Evolutionary conservation across 2,113 vertebrate species (phyloP), one percentile per base, ranked within the genome.

Genomic region (Gila orcuttii): DNA sequence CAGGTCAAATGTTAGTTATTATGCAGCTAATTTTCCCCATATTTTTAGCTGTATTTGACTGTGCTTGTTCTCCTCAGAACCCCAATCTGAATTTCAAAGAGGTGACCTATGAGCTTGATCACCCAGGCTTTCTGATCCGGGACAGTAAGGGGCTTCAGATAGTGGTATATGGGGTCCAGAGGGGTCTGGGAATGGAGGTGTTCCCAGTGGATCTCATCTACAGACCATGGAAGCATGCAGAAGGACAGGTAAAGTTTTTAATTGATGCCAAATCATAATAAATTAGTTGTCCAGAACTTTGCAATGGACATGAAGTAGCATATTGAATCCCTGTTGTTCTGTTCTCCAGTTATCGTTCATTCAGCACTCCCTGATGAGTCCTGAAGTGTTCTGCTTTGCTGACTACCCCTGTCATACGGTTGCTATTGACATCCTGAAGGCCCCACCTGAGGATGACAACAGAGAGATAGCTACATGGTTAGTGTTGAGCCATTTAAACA

Each of bases 401-500:
- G 97, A 99, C 91, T 99, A 95, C 91, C 96, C 97, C 21, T 99
- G 98, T 92, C 98, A 99, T 91, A 94, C 96, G 59, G 98, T 99
- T 90, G 96, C 96, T 90, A 98, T 97, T 62, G 98, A 99, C 92
- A 99, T 99, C 90, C 94, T 99, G 68, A 99, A 99, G 95, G 98
- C 98, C 81, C 98, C 98, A 87, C 98, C 98, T n/a, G 98, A 99
- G 92, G 98, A 99, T 91, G 98, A 99, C 93, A 99, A 99, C 94
- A 94, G 97, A 90, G 98, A 99, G 94, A 99, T 99, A 90, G 97
- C 97, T 23, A 99, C 98, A 79, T 99, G 98, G 98, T 99, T 47
- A 73, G 68, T 89, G 59, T 9, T 21, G 4, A 36, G 42, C 3
- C 13, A 19, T 45, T 45, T 82, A 82, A 23, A n/a, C 17, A 8